Evolutionary conservation across 2,888 invertebrate genomes (phyloP).

Genomic region (Zygaena filipendulae): DNA sequence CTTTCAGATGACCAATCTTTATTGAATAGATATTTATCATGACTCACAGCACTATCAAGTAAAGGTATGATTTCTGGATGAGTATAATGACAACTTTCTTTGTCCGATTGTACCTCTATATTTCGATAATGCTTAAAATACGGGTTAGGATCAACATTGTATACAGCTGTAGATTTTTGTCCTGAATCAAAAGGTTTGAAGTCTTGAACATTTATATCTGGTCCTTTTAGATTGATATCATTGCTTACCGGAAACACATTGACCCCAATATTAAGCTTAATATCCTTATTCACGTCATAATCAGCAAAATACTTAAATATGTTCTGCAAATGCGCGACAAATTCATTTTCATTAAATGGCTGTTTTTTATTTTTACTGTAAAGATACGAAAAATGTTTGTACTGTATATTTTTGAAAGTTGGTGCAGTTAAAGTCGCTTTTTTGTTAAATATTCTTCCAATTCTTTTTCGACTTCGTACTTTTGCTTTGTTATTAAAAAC

Average conservation of each 20-base stretch:
- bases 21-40: conserved; percentile 30
- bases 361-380: conserved; percentile 23
- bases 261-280: conserved; percentile 38
- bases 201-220: too few species aligned
- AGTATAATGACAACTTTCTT: too few species aligned
- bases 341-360: conserved; percentile 14
- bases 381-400: conserved; percentile 23
- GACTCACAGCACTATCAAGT: conserved; percentile 35
- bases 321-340: conserved; percentile 26
- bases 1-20: conserved; percentile 20
- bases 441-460: too few species aligned
- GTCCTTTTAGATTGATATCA: too few species aligned
- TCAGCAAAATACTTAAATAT: conserved; percentile 31
- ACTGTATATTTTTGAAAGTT: conserved; percentile 17
- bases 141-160: too few species aligned
- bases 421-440: too few species aligned
- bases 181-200: too few species aligned
- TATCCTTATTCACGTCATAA: conserved; percentile 24
- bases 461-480: too few species aligned
- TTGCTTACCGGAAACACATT: conserved; percentile 28
- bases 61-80: conserved; percentile 32
- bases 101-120: too few species aligned
- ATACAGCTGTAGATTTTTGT: too few species aligned
- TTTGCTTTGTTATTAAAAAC: too few species aligned
- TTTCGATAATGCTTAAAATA: too few species aligned